Base-by-base conservation (phyloP, 2,113 vertebrate species). In the Apaloderma vittatum region DNA sequence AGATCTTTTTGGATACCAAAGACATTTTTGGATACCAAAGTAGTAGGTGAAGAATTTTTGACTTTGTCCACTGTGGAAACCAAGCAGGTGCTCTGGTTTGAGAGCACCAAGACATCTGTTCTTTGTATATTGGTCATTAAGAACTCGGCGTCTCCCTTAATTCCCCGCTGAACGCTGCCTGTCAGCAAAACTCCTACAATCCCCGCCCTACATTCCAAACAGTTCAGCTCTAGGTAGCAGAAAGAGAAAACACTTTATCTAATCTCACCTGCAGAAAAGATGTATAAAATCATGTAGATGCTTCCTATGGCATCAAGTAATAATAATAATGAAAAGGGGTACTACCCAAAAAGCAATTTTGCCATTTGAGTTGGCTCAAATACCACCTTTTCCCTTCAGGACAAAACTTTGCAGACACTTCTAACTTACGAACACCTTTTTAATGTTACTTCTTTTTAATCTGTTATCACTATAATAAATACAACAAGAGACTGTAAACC, bases 11-110 rank as follows among this genome's bases (percentile, higher is more conserved):
- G n/a, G n/a, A n/a, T n/a, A n/a, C n/a, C n/a, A n/a, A n/a, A n/a
- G n/a, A n/a, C n/a, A n/a, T n/a, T n/a, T n/a, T n/a, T n/a, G 3
- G 51, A 51, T 8, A 11, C 11, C 4, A 1, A 40, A 46, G 30
- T 1, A 49, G 9, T 29, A 67, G 81, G 62, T 6, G 2, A 70
- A 57, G 8, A 73, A 11, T 23, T 63, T 57, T 49, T 29, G 12
- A 29, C 15, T 63, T 37, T 17, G 30, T 11, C 32, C 43, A 9
- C 3, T 32, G 12, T 18, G 52, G n/a, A n/a, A 72, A 79, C 34
- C 57, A 55, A 40, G 40, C 40, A 40, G 40, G 40, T 40, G 40
- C 40, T 40, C 40, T 11, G 40, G 40, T 40, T 40, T 40, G 40
- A 40, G 40, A 40, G 40, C 40, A 40, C 40, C 40, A 40, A 40